Evolutionary conservation across 2,888 invertebrate species (phyloP), one percentile per base, ranked within the genome.

Genomic region (Xanthorhoe spadicearia): DNA sequence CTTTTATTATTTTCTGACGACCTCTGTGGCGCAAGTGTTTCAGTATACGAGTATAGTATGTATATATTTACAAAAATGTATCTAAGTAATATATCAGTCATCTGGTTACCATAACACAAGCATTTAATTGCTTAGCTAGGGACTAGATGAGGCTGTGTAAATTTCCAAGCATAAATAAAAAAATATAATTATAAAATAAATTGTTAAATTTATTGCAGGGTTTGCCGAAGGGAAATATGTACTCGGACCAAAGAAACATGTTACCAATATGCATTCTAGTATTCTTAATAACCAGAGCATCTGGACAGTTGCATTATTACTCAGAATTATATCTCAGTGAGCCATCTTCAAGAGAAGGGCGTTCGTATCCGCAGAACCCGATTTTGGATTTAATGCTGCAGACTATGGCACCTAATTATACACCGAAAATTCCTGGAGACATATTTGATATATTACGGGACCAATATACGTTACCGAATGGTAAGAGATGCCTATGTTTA

Each of bases 391-490:
- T 78, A 9, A n/a, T 83, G 62, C 74, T 76, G 76, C 78, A 82
- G 68, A 72, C 82, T 0, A 61, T 79, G 8, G 76, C 81, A 13
- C 74, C 78, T 0, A 82, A 80, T 61, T 83, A 82, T 52, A 64
- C 71, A 3, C 82, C 81, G 0, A 75, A 66, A 10, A 74, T 77
- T 53, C 74, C 79, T 19, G 74, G 69, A 1, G 84, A 85, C 65
- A 51, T 80, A 3, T 86, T 86, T 53, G 85, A 85, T 58, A 74
- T 81, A 18, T 64, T 86, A 32, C 74, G 86, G 19, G 86, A 86
- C 35, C 73, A 71, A 52, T 85, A 84, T 57, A 77, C 81, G 35
- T 75, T 85, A 55, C 85, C 86, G 2, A 72, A 77, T 48, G 84
- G 86, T 84, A 73, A 23, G 23, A 23, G 23, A 23, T 23, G 23